phyloP scores from a whole-genome alignment of 2,888 invertebrate genomes.

The Macrophya alboannulata region DNA sequence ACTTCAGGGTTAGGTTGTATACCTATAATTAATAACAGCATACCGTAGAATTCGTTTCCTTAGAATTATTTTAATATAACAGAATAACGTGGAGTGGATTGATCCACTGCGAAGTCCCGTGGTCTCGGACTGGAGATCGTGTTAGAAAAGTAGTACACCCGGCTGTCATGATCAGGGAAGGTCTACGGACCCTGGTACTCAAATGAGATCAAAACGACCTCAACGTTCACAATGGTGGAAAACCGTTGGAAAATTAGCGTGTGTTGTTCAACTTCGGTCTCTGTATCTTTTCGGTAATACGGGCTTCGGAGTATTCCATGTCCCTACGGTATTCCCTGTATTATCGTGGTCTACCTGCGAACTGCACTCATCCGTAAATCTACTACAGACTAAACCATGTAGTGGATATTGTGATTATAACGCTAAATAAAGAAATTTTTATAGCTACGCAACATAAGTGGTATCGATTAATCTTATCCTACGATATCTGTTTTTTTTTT shows the following conservation, averaged over 20 bases:
- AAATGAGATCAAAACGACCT: conserved; percentile 15
- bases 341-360: background rate
- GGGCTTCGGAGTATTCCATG: background rate
- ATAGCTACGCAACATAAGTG: no score
- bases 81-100: background rate
- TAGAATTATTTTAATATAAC: background rate
- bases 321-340: background rate
- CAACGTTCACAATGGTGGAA: conserved; percentile 27
- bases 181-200: background rate
- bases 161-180: conserved; percentile 12
- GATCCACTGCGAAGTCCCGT: background rate
- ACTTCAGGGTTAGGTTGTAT: conserved; percentile 3
- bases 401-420: background rate
- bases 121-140: background rate
- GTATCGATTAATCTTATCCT: no score
- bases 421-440: background rate
- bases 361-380: background rate
- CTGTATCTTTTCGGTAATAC: background rate
- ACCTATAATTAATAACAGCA: background rate
- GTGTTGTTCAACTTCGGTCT: background rate
- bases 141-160: background rate
- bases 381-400: background rate
- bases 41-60: background rate
- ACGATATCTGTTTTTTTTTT: no score
- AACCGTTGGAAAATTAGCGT: background rate